Evolutionary conservation across 2,113 vertebrate genomes (phyloP).

Genomic region (Embiotoca jacksoni): DNA sequence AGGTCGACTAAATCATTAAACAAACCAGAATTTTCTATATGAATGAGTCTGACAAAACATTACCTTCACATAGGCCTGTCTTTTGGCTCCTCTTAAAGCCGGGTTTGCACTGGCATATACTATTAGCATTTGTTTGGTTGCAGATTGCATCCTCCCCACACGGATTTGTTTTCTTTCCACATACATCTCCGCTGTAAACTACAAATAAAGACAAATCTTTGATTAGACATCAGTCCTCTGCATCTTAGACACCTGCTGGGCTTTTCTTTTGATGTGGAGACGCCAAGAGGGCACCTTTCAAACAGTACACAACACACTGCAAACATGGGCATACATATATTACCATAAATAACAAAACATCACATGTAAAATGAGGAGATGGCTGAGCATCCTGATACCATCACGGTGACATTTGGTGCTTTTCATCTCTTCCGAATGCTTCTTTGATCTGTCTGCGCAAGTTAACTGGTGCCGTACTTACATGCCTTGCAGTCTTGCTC

Average conservation of each 20-base stretch:
- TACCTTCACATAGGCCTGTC: conserved; percentile 95
- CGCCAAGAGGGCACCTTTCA: conserved; percentile 61
- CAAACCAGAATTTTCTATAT: not conserved
- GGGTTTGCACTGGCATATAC: conserved; percentile 92
- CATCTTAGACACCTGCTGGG: conserved; percentile 63
- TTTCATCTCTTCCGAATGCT: conserved; percentile 46
- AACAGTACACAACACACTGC: conserved; percentile 45
- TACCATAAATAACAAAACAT: conserved; percentile 73
- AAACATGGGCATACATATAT: conserved; percentile 60
- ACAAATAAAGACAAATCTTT: conserved; percentile 74
- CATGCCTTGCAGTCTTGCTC: conserved; percentile 93
- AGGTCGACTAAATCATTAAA: not conserved
- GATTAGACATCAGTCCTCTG: conserved; percentile 54
- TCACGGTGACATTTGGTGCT: conserved; percentile 17
- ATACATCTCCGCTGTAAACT: conserved; percentile 90
- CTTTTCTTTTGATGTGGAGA: conserved; percentile 68
- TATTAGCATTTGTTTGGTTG: conserved; percentile 91
- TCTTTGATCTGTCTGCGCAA: conserved; percentile 44
- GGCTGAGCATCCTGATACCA: conserved; percentile 21
- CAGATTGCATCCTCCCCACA: conserved; percentile 96
- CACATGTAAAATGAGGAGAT: conserved; percentile 35
- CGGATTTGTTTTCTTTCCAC: conserved; percentile 91
- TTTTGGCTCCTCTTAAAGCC: conserved; percentile 94
- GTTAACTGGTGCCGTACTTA: conserved; percentile 78
- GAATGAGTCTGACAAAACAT: not conserved